Conservation (phyloP, 2,797 vertebrate species). For the Artibeus lituratus region DNA sequence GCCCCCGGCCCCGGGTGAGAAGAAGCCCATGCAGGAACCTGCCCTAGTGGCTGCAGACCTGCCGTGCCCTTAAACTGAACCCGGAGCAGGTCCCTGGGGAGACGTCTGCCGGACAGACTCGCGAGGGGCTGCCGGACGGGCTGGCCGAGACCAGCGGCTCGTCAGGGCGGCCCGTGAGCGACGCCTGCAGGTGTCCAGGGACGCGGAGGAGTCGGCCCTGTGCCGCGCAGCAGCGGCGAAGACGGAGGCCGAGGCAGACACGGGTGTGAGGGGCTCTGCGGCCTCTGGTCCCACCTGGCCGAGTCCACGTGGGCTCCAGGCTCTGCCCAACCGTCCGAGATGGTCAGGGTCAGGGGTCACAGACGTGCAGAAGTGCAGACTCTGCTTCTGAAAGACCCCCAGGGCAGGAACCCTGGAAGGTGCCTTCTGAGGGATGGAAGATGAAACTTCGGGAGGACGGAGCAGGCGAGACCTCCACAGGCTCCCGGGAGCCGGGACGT, state of each 20-base stretch:
- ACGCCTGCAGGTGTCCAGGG: background rate
- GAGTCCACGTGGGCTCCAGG: background rate
- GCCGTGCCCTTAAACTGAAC: conserved; percentile 74
- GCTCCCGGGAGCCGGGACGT: conserved; percentile 35
- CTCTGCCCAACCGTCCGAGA: background rate
- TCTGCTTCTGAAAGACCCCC: background rate
- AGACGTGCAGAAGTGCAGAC: conserved; percentile 24
- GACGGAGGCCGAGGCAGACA: background rate
- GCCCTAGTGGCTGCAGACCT: conserved; percentile 75
- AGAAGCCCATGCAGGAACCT: conserved; percentile 61
- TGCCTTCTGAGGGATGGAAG: conserved; percentile 38
- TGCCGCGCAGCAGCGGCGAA: background rate
- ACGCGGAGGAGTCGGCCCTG: conserved; percentile 13
- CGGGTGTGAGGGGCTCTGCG: background rate
- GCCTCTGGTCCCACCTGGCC: background rate
- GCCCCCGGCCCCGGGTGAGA: conserved; percentile 7
- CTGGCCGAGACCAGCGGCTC: conserved; percentile 64
- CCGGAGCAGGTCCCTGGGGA: conserved; percentile 74
- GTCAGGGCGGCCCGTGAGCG: conserved; percentile 36
- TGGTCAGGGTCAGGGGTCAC: background rate
- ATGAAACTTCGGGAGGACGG: conserved; percentile 53
- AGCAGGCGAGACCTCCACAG: conserved; percentile 43
- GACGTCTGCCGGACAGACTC: conserved; percentile 74
- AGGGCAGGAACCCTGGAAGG: background rate
- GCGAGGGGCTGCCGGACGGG: conserved; percentile 50